These are phyloP conservation scores for Plodia interpunctella DNA, from an alignment of 1,140 invertebrate genomes.

Conservation along the genomic window DNA sequence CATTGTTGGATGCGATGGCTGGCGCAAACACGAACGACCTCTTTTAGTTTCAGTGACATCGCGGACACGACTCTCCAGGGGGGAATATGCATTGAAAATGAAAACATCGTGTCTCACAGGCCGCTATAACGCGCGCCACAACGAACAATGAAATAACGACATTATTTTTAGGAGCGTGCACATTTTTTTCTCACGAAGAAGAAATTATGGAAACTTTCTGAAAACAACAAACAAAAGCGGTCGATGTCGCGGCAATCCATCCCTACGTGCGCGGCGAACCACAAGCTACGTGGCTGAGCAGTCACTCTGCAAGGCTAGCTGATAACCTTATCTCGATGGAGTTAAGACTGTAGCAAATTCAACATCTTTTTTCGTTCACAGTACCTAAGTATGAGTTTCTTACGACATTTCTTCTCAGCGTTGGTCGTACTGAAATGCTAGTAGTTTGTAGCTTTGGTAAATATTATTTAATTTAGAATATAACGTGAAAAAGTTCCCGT, in stretches of 20 bases:
- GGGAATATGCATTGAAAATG: constrained; percentile 36
- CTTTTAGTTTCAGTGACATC: constrained; percentile 64
- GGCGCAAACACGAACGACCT: constrained; percentile 60
- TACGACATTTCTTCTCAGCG: no score
- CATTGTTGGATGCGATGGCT: constrained; percentile 51
- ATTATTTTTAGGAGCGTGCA: constrained; percentile 4
- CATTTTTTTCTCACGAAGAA: constrained; percentile 1
- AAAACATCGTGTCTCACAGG: constrained; percentile 24
- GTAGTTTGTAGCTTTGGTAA: no score
- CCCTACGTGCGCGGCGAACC: background rate
- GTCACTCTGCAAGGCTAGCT: constrained; percentile 64
- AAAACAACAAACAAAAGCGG: background rate
- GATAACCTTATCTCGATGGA: constrained; percentile 67
- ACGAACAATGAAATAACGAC: background rate
- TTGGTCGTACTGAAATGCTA: no score
- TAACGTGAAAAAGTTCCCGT: no score
- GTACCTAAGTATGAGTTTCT: no score
- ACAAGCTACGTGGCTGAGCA: constrained; percentile 46
- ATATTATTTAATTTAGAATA: no score
- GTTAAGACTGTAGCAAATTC: constrained; percentile 19
- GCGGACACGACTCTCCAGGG: constrained; percentile 35
- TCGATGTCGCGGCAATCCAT: constrained; percentile 11
- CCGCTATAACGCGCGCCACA: background rate
- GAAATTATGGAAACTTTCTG: constrained; percentile 16
- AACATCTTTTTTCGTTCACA: background rate